Base-by-base conservation (phyloP, 2,888 invertebrate genomes). In the Euplagia quadripunctaria region DNA sequence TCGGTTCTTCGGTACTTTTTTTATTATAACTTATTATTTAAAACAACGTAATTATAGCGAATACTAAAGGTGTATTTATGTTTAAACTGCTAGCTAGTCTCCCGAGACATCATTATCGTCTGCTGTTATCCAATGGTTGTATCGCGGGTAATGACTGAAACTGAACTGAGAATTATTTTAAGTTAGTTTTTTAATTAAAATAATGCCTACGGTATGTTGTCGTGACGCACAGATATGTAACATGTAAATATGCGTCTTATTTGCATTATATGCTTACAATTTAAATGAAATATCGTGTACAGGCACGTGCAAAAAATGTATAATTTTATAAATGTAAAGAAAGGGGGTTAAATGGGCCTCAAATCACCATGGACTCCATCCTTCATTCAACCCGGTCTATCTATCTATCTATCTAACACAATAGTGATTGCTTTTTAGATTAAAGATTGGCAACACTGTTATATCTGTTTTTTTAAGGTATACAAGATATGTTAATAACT, bases 221-320 rank as follows among this genome's bases (percentile, higher is more conserved):
- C 52, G 42, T 64, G 72, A 65, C 43, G 1, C 31, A 61, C 17
- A 31, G 55, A 64, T 64, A 31, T 14, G 20, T 55, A 64, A 64
- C 73, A 73, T 73, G 65, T 68, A 58, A 73, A 64, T 41, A 58
- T 58, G 9, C 12, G n/a, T n/a, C n/a, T n/a, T n/a, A n/a, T n/a
- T n/a, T n/a, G n/a, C 65, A 69, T 73, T 58, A 69, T 42, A 20
- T 61, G 20, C 41, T 17, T 49, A 1, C 7, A 20, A 55, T 65
- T 31, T 20, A 16, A 43, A 61, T 66, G 20, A 46, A 20, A 17
- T 46, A 16, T 9, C 8, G 52, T 11, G 12, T 64, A 64, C n/a
- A 63, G 20, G 16, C 31, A 8, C 2, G 42, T 51, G 2, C 52
- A 64, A n/a, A 64, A n/a, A 31, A 52, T 67, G 9, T 42, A 41